Base-by-base conservation (phyloP, 2,113 vertebrate genomes). In the Himantopus leucocephalus region DNA sequence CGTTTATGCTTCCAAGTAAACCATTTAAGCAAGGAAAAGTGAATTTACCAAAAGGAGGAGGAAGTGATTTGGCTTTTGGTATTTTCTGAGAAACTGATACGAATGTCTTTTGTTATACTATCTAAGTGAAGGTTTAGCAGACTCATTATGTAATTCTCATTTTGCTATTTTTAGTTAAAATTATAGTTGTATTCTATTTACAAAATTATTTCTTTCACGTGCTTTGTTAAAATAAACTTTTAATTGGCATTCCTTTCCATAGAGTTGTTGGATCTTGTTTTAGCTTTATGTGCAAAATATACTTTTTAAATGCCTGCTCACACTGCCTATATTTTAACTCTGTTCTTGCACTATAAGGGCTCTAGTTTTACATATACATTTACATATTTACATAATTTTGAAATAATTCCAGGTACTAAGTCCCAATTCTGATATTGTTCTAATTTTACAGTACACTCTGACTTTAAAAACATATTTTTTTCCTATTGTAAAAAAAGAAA, bases 381-480 rank as follows among this genome's bases (percentile, higher is more conserved):
- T 39, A 39, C 39, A 39, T 39, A 59, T 43, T 85, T 45, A 45
- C 8, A 14, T 43, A 62, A 66, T 6, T 59, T 37, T 16, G 16
- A 79, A 81, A 39, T 66, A 88, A 84, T 30, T 82, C 18, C 34
- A 89, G 24, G 5, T 68, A 63, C 12, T 62, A 62, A 41, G 13
- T 66, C 17, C 22, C 0, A 0, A 35, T 41, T 72, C 52, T 90
- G 56, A 10, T 67, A 74, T 37, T 0, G 0, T 55, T 70, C 41
- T 70, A 26, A 71, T 73, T 85, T 79, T 79, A 80, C 3, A 59
- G 8, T 32, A 62, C 17, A 62, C 3, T 90, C 26, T 17, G 39
- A 45, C 20, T 45, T 83, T n/a, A 39, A 85, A 20, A 26, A 11
- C 5, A 7, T 9, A 3, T 56, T 21, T 75, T 62, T 59, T 41